A percentile compares a stretch with the other conserved stretches of the same genome.
These are phyloP conservation scores for Sciurus carolinensis DNA, from an alignment of 2,797 vertebrate species.

Conservation along the genomic window DNA sequence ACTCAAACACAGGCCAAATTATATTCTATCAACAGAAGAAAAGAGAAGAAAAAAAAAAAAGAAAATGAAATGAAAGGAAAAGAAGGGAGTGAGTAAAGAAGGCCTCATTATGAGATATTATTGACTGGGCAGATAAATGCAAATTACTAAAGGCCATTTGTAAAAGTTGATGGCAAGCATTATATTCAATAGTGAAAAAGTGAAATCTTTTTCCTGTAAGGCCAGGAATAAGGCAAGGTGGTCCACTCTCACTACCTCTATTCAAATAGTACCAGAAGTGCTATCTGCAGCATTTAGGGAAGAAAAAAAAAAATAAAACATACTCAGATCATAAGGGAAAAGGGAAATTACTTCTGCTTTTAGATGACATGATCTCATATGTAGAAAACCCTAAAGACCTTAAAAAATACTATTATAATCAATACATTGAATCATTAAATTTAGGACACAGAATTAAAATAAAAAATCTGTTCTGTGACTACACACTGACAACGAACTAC, in stretches of 20 bases:
- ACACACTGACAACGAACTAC: neutral
- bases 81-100: neutral
- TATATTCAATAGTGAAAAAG: neutral
- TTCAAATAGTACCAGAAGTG: neutral
- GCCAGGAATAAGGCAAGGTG: neutral
- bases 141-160: neutral
- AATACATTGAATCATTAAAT: neutral
- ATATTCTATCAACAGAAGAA: neutral
- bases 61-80: neutral
- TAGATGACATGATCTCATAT: neutral
- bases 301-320: neutral
- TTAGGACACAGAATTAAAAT: neutral
- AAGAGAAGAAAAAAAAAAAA: neutral
- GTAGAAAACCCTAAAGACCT: neutral
- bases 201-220: neutral
- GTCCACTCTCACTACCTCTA: neutral
- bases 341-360: neutral
- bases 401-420: neutral
- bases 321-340: conserved; percentile 27
- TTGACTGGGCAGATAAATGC: neutral
- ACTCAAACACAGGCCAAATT: neutral
- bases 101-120: neutral
- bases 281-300: neutral
- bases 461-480: neutral
- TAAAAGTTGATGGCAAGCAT: neutral